Conservation (phyloP, 2,888 invertebrate species). For the Trichacis sp. region DNA sequence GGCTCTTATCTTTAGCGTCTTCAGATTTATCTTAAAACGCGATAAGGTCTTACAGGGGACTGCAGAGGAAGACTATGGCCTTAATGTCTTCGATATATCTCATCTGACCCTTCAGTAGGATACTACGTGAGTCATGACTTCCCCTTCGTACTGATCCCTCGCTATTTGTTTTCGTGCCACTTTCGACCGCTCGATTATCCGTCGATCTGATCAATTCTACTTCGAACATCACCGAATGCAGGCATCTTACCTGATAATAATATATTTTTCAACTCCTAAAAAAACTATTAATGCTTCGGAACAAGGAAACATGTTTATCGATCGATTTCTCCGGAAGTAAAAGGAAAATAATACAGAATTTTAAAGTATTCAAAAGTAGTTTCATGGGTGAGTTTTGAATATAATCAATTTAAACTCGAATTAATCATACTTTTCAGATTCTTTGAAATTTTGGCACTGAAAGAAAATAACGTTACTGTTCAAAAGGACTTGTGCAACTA, state of each 20-base stretch:
- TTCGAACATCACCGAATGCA: slow-evolving; percentile 88
- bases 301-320: too few species aligned
- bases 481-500: too few species aligned
- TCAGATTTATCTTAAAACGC: not conserved
- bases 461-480: too few species aligned
- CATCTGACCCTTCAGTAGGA: slow-evolving; percentile 89
- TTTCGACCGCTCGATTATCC: slow-evolving; percentile 46
- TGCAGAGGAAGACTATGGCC: slow-evolving; percentile 86
- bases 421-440: too few species aligned
- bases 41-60: slow-evolving; percentile 79
- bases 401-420: too few species aligned
- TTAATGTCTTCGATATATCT: slow-evolving; percentile 84
- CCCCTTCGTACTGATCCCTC: slow-evolving; percentile 72
- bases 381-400: too few species aligned
- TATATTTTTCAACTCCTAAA: not conserved
- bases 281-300: too few species aligned
- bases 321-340: too few species aligned
- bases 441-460: too few species aligned
- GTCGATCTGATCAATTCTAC: slow-evolving; percentile 80
- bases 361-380: not conserved
- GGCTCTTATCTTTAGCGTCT: not conserved
- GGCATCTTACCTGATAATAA: slow-evolving; percentile 76
- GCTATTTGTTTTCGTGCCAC: slow-evolving; percentile 40
- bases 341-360: too few species aligned
- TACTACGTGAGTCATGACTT: slow-evolving; percentile 78